Evolutionary conservation across 2,888 invertebrate genomes (phyloP), one percentile per base, ranked within the genome.

Genomic region (Patella depressa): DNA sequence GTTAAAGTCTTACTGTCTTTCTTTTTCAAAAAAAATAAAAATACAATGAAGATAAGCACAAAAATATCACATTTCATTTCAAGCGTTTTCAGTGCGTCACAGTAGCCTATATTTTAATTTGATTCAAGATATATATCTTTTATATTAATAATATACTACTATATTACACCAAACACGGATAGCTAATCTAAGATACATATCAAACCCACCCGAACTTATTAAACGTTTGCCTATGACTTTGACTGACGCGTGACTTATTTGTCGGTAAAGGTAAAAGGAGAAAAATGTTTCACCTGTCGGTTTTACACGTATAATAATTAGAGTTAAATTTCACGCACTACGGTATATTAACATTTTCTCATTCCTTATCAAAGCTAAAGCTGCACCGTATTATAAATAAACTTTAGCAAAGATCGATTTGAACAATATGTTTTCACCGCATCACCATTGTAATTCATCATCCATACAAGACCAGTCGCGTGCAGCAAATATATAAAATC

Each of bases 251-350:
- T 45, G 45, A 45, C 45, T 45, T 45, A 45, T 45, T 65, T 65
- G 65, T 65, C 65, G 65, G 65, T 65, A 65, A 65, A 65, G 19
- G 24, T 24, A 19, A 65, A 65, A 24, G 65, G 19, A 24, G 65
- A 24, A 24, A 65, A 65, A 24, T 24, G 9, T 19, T 65, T 65
- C 65, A 65, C 65, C 65, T 65, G 65, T 65, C 24, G 19, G 24
- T 24, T 65, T 65, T 65, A 65, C 65, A 65, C 65, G 24, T 65
- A 65, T 24, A 24, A 19, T 65, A 65, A 19, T 24, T 24, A 65
- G 65, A 65, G 65, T 65, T 65, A 65, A 65, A 65, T 65, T 65
- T 65, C 65, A 65, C 65, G 65, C 65, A 65, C 65, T 24, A 19
- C 24, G 65, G 11, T 65, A 19, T 65, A 65, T 65, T 65, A 65